Conservation (phyloP, 2,888 invertebrate genomes). For the Linyphia triangularis region DNA sequence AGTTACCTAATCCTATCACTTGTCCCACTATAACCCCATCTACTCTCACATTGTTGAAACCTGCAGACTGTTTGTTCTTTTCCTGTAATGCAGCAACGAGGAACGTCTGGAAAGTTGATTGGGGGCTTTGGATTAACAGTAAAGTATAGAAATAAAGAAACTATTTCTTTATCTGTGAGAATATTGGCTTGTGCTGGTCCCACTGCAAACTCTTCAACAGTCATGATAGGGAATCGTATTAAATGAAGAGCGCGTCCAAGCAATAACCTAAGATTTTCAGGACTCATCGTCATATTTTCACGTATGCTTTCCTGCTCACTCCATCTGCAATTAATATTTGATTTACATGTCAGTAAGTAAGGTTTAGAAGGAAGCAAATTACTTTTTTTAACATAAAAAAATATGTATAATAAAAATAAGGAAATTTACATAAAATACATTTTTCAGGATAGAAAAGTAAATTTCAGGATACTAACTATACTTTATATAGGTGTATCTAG, state of each 20-base stretch:
- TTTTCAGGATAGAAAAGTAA: too few species aligned
- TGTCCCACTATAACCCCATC: conserved; percentile 92
- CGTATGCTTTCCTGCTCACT: conserved; percentile 87
- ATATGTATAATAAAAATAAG: too few species aligned
- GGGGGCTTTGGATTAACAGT: conserved; percentile 87
- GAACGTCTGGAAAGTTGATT: conserved; percentile 86
- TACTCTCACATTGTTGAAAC: conserved; percentile 88
- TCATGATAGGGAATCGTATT: conserved; percentile 90
- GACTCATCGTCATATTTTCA: conserved; percentile 84
- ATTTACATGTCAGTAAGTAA: too few species aligned
- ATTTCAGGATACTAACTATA: too few species aligned
- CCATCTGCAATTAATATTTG: conserved; percentile 84
- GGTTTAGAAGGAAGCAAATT: too few species aligned
- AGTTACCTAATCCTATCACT: conserved; percentile 87
- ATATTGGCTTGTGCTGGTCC: conserved; percentile 88
- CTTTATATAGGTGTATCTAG: too few species aligned
- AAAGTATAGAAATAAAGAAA: conserved; percentile 82
- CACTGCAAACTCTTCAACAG: conserved; percentile 90
- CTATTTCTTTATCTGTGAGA: conserved; percentile 87
- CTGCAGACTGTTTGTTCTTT: conserved; percentile 87
- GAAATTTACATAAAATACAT: too few species aligned
- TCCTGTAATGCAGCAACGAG: conserved; percentile 88
- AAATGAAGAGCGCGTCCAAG: conserved; percentile 86
- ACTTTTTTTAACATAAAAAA: too few species aligned
- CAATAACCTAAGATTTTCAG: conserved; percentile 86